Conservation (phyloP, 2,797 vertebrate genomes). For the Macropus fuliginosus region DNA sequence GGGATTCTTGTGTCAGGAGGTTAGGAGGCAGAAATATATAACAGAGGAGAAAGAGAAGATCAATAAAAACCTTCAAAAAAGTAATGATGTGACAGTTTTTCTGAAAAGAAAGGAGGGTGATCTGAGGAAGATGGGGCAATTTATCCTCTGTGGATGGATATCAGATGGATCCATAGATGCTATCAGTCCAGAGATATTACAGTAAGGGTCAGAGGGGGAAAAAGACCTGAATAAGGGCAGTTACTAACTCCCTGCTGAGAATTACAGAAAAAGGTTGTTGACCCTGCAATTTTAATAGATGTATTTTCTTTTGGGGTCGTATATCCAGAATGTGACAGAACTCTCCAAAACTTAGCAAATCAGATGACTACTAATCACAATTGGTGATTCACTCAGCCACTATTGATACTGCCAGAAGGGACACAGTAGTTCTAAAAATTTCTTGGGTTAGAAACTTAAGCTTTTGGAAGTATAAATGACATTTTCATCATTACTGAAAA, state of each 20-base stretch:
- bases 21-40: neutral
- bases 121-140: neutral
- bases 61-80: neutral
- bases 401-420: neutral
- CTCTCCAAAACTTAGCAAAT: neutral
- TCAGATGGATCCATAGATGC: neutral
- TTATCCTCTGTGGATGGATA: neutral
- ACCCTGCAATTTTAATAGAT: neutral
- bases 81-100: neutral
- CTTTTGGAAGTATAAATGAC: neutral
- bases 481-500: neutral
- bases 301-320: neutral
- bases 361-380: neutral
- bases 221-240: neutral
- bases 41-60: neutral
- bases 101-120: neutral
- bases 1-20: neutral
- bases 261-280: neutral
- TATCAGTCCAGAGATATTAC: neutral
- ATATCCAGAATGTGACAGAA: neutral
- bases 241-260: neutral
- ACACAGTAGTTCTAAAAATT: neutral
- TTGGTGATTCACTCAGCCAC: neutral
- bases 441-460: neutral
- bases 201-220: neutral